phyloP scores from a whole-genome alignment of 2,113 vertebrate genomes.

The Sinocyclocheilus maitianheensis region DNA sequence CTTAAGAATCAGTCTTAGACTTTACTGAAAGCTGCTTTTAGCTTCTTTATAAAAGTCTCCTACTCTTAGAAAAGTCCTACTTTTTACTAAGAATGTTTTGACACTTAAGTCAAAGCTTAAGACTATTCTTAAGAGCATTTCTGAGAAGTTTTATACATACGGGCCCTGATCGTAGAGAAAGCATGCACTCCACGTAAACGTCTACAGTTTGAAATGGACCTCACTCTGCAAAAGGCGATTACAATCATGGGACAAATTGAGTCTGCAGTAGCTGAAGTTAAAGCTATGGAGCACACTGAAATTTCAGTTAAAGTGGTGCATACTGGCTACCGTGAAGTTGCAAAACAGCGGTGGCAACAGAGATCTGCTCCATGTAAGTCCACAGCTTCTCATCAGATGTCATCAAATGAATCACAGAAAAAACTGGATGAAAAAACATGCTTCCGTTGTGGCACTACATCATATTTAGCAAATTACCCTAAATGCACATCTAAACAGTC shows the following conservation, averaged over 20 bases:
- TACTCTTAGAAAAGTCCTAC: too few species aligned
- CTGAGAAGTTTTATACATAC: too few species aligned
- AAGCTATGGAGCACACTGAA: too few species aligned
- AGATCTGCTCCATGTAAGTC: background rate
- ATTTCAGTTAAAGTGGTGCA: background rate
- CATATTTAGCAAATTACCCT: conserved; percentile 6
- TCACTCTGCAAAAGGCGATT: conserved; percentile 18
- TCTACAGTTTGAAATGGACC: conserved; percentile 28
- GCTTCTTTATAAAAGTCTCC: too few species aligned
- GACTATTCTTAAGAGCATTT: too few species aligned
- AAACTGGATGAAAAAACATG: background rate
- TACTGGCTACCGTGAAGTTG: background rate
- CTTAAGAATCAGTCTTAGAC: too few species aligned
- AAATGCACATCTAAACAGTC: conserved; percentile 3
- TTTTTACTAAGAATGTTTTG: too few species aligned
- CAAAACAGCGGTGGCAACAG: background rate
- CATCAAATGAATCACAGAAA: background rate
- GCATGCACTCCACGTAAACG: background rate
- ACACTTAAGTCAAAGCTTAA: too few species aligned
- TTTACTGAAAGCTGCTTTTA: too few species aligned
- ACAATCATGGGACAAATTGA: background rate
- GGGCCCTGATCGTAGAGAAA: background rate
- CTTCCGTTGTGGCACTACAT: background rate
- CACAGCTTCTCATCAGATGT: background rate
- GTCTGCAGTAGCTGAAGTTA: too few species aligned